phyloP scores from a whole-genome alignment of 1,140 invertebrate genomes.

The Eulimnadia texana region DNA sequence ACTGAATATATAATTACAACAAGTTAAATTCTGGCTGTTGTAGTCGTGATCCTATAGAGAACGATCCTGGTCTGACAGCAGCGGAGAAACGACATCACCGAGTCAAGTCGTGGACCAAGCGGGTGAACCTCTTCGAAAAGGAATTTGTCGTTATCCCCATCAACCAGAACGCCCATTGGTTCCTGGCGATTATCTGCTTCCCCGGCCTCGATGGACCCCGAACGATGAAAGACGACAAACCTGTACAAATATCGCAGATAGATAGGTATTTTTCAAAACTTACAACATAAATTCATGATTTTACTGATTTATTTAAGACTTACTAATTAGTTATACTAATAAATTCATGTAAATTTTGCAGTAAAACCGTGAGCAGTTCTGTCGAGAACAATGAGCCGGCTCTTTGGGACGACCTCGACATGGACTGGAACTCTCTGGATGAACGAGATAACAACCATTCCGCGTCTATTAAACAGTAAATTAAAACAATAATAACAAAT shows the following conservation, averaged over 20 bases:
- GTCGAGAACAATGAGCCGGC: too few species aligned
- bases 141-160: constrained; percentile 95
- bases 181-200: constrained; percentile 90
- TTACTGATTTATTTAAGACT: neutral
- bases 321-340: too few species aligned
- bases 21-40: neutral
- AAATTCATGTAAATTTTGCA: too few species aligned
- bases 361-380: too few species aligned
- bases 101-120: constrained; percentile 92
- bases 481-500: too few species aligned
- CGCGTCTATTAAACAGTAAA: too few species aligned
- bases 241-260: neutral
- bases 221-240: neutral
- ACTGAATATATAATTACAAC: neutral
- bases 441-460: too few species aligned
- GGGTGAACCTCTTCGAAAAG: constrained; percentile 90
- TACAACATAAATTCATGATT: neutral
- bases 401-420: too few species aligned
- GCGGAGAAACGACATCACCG: constrained; percentile 70
- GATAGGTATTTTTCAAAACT: neutral
- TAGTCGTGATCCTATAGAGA: constrained; percentile 31
- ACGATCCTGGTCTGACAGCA: constrained; percentile 47
- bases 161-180: constrained; percentile 94
- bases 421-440: too few species aligned
- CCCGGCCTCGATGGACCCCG: constrained; percentile 46